Conservation (phyloP, 2,113 vertebrate species). For the Mustelus asterias region DNA sequence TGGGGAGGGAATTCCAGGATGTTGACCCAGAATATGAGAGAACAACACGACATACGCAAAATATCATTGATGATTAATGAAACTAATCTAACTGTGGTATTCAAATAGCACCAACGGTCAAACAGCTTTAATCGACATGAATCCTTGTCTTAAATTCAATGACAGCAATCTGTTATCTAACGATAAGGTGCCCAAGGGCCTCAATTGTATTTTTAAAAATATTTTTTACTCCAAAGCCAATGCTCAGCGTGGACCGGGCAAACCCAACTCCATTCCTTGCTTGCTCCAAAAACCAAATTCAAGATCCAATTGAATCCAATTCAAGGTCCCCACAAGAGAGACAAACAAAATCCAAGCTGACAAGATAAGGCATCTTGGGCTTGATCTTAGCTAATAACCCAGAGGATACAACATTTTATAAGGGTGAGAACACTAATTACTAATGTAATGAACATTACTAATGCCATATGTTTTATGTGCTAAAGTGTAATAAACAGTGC, state of each 20-base stretch:
- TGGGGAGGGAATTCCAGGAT: too few species aligned
- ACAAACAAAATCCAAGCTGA: too few species aligned
- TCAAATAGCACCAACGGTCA: background rate
- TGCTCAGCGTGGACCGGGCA: too few species aligned
- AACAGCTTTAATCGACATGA: background rate
- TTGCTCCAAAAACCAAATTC: too few species aligned
- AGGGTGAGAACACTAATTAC: background rate
- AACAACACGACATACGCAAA: background rate
- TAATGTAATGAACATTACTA: too few species aligned
- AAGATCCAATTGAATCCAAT: too few species aligned
- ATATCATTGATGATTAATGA: background rate
- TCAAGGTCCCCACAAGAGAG: too few species aligned
- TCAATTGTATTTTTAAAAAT: too few species aligned
- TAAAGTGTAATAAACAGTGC: background rate
- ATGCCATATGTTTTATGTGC: too few species aligned
- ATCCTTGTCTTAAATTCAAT: background rate
- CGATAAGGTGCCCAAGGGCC: background rate
- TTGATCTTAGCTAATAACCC: background rate
- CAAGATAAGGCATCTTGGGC: too few species aligned
- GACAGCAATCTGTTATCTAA: background rate
- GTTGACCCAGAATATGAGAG: background rate
- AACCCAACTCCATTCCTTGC: too few species aligned
- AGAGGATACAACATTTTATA: background rate
- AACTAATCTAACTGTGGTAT: background rate
- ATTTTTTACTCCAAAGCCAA: too few species aligned